Percentiles rank a stretch among this genome's conserved stretches.
Evolutionary conservation across 2,797 vertebrate genomes (phyloP).

Genomic region (Phrynocephalus vlangalii): DNA sequence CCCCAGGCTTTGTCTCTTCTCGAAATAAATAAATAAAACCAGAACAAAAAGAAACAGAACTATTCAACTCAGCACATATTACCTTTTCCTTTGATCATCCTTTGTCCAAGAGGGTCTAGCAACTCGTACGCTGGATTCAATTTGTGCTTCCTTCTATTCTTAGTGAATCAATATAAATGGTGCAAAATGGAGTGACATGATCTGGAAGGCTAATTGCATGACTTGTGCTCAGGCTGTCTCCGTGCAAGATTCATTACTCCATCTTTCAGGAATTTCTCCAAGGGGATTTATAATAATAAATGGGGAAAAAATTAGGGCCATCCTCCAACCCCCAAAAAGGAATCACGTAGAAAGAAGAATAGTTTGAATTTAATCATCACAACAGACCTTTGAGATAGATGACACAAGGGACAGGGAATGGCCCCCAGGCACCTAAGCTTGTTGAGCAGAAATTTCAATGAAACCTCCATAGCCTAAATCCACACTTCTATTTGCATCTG

Average conservation of each 20-base stretch:
- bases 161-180: conserved; percentile 48
- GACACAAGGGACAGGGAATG: background rate
- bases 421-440: background rate
- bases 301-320: conserved; percentile 18
- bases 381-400: background rate
- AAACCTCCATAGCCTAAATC: background rate
- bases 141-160: conserved; percentile 36
- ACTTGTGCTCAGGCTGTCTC: background rate
- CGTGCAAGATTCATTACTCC: conserved; percentile 43
- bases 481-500: background rate
- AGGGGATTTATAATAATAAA: conserved; percentile 34
- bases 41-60: conserved; percentile 16
- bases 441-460: background rate
- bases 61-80: background rate
- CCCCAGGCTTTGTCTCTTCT: conserved; percentile 3
- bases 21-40: background rate
- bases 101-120: conserved; percentile 28
- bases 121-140: conserved; percentile 14
- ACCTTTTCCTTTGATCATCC: conserved; percentile 25
- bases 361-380: background rate
- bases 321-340: background rate
- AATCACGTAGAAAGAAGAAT: too few relatives aligned
- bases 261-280: background rate
- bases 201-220: conserved; percentile 38
- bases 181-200: conserved; percentile 23